Evolutionary conservation across 2,888 invertebrate species (phyloP).

Genomic region (Leptinotarsa rubiginosa): DNA sequence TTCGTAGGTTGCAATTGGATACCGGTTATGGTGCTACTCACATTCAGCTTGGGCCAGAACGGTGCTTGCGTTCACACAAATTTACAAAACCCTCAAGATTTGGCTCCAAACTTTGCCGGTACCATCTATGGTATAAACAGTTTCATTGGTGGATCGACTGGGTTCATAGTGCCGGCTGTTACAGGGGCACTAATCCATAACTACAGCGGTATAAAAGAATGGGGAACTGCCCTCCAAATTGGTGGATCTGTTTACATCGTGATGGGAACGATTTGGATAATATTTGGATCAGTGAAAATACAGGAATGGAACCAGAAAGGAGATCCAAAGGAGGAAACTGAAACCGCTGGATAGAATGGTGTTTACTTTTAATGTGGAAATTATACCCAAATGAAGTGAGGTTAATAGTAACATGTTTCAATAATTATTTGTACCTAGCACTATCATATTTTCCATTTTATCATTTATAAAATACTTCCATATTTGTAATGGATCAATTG

Average conservation of each 20-base stretch:
- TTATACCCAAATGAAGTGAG: too few relatives aligned
- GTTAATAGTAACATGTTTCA: too few relatives aligned
- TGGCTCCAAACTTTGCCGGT: conserved; percentile 55
- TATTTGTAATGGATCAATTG: too few relatives aligned
- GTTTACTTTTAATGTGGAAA: too few relatives aligned
- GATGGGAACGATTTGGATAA: conserved; percentile 61
- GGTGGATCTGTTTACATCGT: conserved; percentile 60
- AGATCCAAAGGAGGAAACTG: conserved; percentile 16
- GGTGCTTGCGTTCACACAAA: conserved; percentile 55
- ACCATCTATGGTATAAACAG: conserved; percentile 56
- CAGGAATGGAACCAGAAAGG: conserved; percentile 62
- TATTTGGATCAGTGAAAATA: conserved; percentile 63
- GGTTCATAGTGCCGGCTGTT: conserved; percentile 53
- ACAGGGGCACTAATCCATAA: conserved; percentile 48
- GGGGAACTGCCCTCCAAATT: conserved; percentile 64
- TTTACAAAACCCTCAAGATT: conserved; percentile 56
- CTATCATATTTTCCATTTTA: too few relatives aligned
- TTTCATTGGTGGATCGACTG: conserved; percentile 54
- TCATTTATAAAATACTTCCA: too few relatives aligned
- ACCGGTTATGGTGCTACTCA: conserved; percentile 50
- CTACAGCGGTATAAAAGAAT: conserved; percentile 61
- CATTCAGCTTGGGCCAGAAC: conserved; percentile 53
- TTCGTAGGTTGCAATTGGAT: conserved; percentile 47
- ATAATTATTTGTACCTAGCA: too few relatives aligned
- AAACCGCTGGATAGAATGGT: neutral